phyloP scores from a whole-genome alignment of 2,113 vertebrate genomes.

The Seriola quinqueradiata region DNA sequence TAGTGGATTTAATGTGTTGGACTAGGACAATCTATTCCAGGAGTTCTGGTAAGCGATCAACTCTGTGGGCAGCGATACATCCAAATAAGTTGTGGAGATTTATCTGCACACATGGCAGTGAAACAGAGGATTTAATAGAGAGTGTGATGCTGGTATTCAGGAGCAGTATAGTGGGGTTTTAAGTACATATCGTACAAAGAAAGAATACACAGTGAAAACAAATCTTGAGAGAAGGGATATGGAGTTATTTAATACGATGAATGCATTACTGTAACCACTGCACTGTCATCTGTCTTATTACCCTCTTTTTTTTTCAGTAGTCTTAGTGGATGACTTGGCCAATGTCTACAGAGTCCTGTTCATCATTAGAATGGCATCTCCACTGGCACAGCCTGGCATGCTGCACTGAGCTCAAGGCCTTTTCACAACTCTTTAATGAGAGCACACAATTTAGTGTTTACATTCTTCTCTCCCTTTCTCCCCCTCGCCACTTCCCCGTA shows the following conservation, averaged over 20 bases:
- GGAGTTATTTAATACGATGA: conserved; percentile 41
- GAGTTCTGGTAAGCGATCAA: not conserved
- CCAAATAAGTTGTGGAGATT: not conserved
- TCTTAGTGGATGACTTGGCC: conserved; percentile 52
- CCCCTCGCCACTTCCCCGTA: conserved; percentile 12
- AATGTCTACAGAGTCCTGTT: conserved; percentile 45
- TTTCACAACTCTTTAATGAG: conserved; percentile 79
- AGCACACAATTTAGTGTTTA: conserved; percentile 75
- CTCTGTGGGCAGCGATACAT: not conserved
- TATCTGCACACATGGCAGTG: conserved; percentile 4
- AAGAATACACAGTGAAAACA: not conserved
- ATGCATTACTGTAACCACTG: conserved; percentile 37
- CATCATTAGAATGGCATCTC: conserved; percentile 63
- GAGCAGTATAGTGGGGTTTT: not conserved
- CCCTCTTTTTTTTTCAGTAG: conserved; percentile 21
- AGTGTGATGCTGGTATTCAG: not conserved
- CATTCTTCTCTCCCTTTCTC: conserved; percentile 36
- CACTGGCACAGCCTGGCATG: conserved; percentile 67
- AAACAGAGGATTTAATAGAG: not conserved
- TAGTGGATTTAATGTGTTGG: not conserved
- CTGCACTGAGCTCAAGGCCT: conserved; percentile 69
- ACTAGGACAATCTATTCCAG: conserved; percentile 30
- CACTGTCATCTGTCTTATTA: conserved; percentile 53
- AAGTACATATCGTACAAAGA: not conserved
- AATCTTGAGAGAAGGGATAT: conserved; percentile 2